phyloP scores from a whole-genome alignment of 2,888 invertebrate genomes.

The Synergus umbraculus region DNA sequence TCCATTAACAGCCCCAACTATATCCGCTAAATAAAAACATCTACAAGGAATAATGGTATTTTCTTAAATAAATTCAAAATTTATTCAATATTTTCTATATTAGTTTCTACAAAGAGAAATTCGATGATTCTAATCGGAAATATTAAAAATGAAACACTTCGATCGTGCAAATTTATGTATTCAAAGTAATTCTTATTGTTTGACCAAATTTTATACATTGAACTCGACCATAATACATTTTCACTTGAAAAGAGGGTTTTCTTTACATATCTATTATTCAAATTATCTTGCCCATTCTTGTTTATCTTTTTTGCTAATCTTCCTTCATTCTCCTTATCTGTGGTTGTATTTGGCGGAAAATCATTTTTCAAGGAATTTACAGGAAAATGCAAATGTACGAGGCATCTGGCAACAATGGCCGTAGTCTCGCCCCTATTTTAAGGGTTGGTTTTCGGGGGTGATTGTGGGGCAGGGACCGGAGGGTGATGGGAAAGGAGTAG shows the following conservation, averaged over 20 bases:
- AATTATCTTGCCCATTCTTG: not conserved
- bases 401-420: constrained; percentile 78
- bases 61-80: not conserved
- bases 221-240: not conserved
- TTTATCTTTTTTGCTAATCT: constrained; percentile 13
- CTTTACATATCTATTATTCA: not conserved
- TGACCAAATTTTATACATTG: not conserved
- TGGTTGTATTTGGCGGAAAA: constrained; percentile 52
- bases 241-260: not conserved
- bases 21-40: not conserved
- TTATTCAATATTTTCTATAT: not conserved
- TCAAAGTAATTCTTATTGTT: not conserved
- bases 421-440: constrained; percentile 76
- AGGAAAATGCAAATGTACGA: constrained; percentile 76
- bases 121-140: no score
- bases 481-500: constrained; percentile 25
- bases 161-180: not conserved
- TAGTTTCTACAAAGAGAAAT: no score
- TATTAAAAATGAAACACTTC: no score
- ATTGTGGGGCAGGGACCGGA: constrained; percentile 51
- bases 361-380: constrained; percentile 76
- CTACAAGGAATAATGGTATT: not conserved
- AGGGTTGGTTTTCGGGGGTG: constrained; percentile 70
- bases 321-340: constrained; percentile 19
- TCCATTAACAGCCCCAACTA: not conserved